These are phyloP conservation scores for Allolobophora icterica DNA, from an alignment of 2,888 invertebrate species.

Conservation along the genomic window DNA sequence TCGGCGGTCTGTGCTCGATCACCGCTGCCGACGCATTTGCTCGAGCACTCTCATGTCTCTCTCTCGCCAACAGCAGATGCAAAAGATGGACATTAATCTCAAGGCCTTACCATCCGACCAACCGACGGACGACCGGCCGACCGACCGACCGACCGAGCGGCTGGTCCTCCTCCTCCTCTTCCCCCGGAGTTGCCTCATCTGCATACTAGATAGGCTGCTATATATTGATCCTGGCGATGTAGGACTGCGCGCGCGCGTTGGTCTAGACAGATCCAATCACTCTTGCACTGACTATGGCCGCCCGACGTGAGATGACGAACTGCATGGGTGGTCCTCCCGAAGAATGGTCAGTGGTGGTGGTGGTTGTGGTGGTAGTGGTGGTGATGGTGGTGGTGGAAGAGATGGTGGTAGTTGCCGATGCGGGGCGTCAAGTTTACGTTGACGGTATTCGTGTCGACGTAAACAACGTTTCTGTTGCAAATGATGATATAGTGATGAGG, in stretches of 20 bases:
- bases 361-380: not conserved
- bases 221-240: conserved; percentile 1
- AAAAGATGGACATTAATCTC: conserved; percentile 17
- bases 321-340: not conserved
- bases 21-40: not conserved
- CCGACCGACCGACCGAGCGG: not conserved
- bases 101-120: conserved; percentile 9
- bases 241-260: not conserved
- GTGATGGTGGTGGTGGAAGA: not conserved
- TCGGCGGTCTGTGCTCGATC: not conserved
- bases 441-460: not conserved
- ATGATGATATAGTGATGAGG: not conserved
- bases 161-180: not conserved
- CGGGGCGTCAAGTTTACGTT: not conserved
- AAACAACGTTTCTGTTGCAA: not conserved
- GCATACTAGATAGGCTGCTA: conserved; percentile 15
- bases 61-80: conserved; percentile 17
- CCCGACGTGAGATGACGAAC: conserved; percentile 11
- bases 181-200: not conserved
- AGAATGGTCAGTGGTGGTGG: not conserved
- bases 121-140: not conserved
- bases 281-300: not conserved
- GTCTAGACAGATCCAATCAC: conserved; percentile 1
- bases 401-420: not conserved
- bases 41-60: conserved; percentile 17